Percentiles rank a stretch among this genome's conserved stretches.
These are phyloP conservation scores for Psammodynastes pulverulentus DNA, from an alignment of 2,113 vertebrate genomes.

Conservation along the genomic window DNA sequence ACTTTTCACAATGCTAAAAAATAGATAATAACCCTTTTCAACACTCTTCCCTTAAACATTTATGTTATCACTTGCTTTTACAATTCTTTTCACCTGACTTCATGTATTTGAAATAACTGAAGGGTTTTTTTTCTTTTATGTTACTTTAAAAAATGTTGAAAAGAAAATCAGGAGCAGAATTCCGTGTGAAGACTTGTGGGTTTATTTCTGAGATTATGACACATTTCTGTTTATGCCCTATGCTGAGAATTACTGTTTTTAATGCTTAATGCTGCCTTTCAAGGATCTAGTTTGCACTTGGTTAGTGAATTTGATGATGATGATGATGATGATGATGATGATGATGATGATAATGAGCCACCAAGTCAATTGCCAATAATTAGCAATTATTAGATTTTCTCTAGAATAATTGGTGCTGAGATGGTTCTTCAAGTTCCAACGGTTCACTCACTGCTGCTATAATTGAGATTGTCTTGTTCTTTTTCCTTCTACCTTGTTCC, in stretches of 20 bases:
- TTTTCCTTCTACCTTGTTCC: neutral
- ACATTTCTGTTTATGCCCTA: neutral
- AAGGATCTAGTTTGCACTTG: neutral
- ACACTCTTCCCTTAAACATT: neutral
- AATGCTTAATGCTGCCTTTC: neutral
- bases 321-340: too few relatives aligned
- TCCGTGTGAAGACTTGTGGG: neutral
- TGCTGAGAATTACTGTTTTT: neutral
- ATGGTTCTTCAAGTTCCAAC: neutral
- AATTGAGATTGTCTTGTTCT: neutral
- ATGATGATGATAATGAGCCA: too few relatives aligned
- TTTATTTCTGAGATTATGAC: neutral
- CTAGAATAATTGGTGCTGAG: neutral
- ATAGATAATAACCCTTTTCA: neutral
- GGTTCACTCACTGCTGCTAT: neutral
- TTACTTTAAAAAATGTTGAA: neutral
- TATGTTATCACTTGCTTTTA: neutral
- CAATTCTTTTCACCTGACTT: neutral
- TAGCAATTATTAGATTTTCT: neutral
- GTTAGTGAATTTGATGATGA: neutral
- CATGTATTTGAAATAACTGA: neutral
- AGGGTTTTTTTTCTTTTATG: neutral
- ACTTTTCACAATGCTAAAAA: neutral
- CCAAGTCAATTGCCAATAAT: neutral
- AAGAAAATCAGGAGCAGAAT: neutral